phyloP scores from a whole-genome alignment of 2,797 vertebrate genomes.

The Bradypodion pumilum region DNA sequence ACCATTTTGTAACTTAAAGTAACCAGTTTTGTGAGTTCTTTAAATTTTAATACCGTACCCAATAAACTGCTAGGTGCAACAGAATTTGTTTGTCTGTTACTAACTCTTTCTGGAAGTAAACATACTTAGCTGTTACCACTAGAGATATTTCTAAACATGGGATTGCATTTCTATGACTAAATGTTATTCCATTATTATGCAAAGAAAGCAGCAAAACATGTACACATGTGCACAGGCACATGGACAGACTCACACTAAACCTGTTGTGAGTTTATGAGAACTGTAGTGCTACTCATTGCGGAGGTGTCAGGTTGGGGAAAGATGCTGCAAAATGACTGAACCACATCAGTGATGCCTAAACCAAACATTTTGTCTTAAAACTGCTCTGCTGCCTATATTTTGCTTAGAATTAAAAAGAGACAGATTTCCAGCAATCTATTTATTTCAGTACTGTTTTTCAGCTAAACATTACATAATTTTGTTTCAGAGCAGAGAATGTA shows the following conservation, averaged over 20 bases:
- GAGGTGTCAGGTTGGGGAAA: background rate
- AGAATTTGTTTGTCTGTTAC: background rate
- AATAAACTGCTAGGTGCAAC: background rate
- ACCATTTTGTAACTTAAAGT: background rate
- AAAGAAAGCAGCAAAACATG: background rate
- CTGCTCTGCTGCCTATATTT: background rate
- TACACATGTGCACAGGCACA: background rate
- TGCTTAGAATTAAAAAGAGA: background rate
- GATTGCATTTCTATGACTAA: background rate
- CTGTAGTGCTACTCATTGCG: background rate
- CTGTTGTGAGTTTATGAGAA: background rate
- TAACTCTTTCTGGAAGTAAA: background rate
- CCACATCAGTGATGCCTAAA: background rate
- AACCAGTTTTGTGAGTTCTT: background rate
- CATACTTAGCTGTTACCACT: background rate
- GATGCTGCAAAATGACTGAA: background rate
- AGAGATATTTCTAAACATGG: background rate
- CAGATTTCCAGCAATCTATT: conserved; percentile 24
- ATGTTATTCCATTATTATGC: background rate
- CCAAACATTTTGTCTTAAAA: background rate
- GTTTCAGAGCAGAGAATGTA: conserved; percentile 30
- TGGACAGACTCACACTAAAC: background rate
- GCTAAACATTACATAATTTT: background rate
- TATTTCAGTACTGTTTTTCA: conserved; percentile 2
- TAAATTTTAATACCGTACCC: background rate